phyloP scores from a whole-genome alignment of 2,113 vertebrate species.

The Diadophis punctatus region DNA sequence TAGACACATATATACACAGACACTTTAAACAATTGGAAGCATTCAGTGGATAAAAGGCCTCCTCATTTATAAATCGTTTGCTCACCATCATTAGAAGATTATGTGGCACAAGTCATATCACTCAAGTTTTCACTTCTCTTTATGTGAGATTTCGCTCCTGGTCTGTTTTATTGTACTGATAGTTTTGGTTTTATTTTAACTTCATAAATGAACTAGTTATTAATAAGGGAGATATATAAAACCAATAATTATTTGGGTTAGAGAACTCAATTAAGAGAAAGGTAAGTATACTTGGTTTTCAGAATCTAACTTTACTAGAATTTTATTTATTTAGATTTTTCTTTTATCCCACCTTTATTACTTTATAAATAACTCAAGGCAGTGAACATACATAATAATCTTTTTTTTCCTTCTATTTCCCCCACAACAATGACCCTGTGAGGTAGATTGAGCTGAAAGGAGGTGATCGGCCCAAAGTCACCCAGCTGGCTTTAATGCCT shows the following conservation, averaged over 20 bases:
- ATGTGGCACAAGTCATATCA: neutral
- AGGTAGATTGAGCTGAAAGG: neutral
- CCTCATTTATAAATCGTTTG: neutral
- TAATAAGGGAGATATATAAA: neutral
- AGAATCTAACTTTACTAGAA: neutral
- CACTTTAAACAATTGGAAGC: neutral
- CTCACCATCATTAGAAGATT: neutral
- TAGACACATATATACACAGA: neutral
- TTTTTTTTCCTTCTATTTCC: neutral
- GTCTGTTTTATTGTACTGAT: neutral
- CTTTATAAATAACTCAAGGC: neutral
- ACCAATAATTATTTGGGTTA: neutral
- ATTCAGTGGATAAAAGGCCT: neutral
- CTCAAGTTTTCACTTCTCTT: neutral
- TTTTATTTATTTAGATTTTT: neutral
- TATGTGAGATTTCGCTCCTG: neutral
- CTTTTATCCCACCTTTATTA: neutral
- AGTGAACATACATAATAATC: neutral
- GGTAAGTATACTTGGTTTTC: neutral
- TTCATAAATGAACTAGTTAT: neutral
- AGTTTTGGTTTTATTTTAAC: neutral
- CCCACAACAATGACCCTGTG: neutral
- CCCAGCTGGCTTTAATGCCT: neutral
- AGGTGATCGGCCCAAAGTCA: neutral
- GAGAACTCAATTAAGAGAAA: neutral